A percentile compares a stretch with the other conserved stretches of the same genome.
Conservation (phyloP, 1,140 invertebrate species). For the Drosophila auraria region DNA sequence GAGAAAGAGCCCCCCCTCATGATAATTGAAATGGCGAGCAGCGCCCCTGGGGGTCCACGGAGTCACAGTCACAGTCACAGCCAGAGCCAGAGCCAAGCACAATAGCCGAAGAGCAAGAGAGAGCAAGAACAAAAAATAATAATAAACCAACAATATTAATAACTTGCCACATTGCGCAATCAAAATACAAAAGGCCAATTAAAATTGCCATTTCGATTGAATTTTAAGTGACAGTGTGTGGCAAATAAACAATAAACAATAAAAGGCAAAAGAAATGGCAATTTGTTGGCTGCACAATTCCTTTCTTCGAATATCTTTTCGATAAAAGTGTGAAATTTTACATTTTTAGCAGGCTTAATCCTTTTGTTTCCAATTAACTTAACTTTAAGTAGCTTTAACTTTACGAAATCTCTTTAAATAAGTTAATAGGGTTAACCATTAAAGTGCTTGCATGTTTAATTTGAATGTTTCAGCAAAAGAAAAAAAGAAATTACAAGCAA, state of each 20-base stretch:
- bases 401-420: too few relatives aligned
- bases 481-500: too few relatives aligned
- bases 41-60: background rate
- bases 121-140: conserved; percentile 11
- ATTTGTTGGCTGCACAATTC: background rate
- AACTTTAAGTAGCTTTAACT: too few relatives aligned
- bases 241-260: conserved; percentile 14
- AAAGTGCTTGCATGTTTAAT: too few relatives aligned
- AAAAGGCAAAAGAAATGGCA: background rate
- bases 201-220: conserved; percentile 25
- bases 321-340: background rate
- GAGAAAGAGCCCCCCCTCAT: conserved; percentile 6
- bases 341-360: too few relatives aligned
- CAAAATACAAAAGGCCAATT: conserved; percentile 41
- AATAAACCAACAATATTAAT: conserved; percentile 60
- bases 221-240: conserved; percentile 15
- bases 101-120: background rate
- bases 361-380: too few relatives aligned
- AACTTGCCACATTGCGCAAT: conserved; percentile 36
- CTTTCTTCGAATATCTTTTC: background rate
- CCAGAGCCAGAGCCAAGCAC: conserved; percentile 7
- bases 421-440: too few relatives aligned
- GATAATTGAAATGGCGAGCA: conserved; percentile 71
- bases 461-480: too few relatives aligned
- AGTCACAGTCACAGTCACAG: background rate